These are phyloP conservation scores for Ophioninae sp. DNA, from an alignment of 2,888 invertebrate genomes.

Conservation along the genomic window DNA sequence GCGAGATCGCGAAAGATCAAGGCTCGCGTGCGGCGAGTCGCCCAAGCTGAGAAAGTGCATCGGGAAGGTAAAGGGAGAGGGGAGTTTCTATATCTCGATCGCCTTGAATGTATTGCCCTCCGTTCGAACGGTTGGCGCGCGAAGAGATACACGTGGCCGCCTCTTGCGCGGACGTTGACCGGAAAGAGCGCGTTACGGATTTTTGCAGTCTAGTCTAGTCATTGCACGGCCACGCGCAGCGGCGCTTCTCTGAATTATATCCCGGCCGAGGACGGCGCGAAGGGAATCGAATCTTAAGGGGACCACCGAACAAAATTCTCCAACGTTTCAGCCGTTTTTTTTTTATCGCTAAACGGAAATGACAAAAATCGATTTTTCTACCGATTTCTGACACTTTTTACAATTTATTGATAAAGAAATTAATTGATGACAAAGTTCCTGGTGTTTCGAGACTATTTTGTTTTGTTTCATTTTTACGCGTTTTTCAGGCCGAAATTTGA, in stretches of 20 bases:
- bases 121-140: constrained; percentile 51
- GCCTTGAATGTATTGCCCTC: constrained; percentile 36
- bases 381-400: too few species aligned
- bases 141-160: constrained; percentile 52
- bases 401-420: too few species aligned
- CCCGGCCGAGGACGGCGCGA: not conserved
- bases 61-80: constrained; percentile 19
- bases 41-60: constrained; percentile 27
- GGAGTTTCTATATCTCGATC: constrained; percentile 54
- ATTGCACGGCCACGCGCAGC: constrained; percentile 44
- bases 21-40: not conserved
- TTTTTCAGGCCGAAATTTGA: too few species aligned
- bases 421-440: too few species aligned
- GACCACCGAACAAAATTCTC: not conserved
- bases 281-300: not conserved
- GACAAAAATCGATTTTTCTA: too few species aligned
- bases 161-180: constrained; percentile 71
- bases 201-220: constrained; percentile 64
- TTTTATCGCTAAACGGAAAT: too few species aligned
- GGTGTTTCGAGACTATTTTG: too few species aligned
- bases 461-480: too few species aligned
- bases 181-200: constrained; percentile 67
- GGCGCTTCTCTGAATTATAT: not conserved
- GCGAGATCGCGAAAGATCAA: not conserved
- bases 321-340: too few species aligned